Percentiles rank a stretch among this genome's conserved stretches.
Conservation (phyloP, 2,797 vertebrate species). For the Microctenopoma steveboyesi region DNA sequence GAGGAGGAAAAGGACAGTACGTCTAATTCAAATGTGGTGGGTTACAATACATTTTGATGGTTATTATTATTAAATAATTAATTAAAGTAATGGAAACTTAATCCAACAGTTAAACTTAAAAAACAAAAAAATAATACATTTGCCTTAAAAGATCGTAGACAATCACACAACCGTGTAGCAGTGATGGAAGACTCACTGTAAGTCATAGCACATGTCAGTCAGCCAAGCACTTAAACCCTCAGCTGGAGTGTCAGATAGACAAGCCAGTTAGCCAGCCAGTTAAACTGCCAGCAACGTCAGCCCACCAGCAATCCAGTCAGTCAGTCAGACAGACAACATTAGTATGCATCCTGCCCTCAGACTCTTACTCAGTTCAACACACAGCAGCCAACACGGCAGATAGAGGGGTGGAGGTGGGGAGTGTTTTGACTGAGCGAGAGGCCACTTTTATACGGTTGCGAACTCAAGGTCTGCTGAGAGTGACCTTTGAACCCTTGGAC, state of each 20-base stretch:
- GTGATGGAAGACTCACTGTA: slow-evolving; percentile 24
- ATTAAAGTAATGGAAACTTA: too few species aligned
- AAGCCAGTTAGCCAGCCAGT: slow-evolving; percentile 56
- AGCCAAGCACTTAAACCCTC: slow-evolving; percentile 58
- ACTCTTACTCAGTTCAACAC: slow-evolving; percentile 51
- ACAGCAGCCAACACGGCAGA: slow-evolving; percentile 37
- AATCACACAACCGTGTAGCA: too few species aligned
- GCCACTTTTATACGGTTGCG: slow-evolving; percentile 65
- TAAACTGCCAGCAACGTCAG: slow-evolving; percentile 58
- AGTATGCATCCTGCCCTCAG: slow-evolving; percentile 59
- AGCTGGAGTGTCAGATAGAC: slow-evolving; percentile 59
- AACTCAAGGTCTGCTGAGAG: slow-evolving; percentile 63
- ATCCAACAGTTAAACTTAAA: too few species aligned
- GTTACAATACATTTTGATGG: too few species aligned
- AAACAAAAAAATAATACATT: too few species aligned
- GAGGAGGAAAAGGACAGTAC: neutral
- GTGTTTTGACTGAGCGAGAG: slow-evolving; percentile 60
- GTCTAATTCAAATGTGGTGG: neutral
- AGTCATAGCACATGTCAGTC: slow-evolving; percentile 58
- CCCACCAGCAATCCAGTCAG: slow-evolving; percentile 58
- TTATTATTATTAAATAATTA: too few species aligned
- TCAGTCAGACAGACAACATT: slow-evolving; percentile 58
- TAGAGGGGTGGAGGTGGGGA: neutral
- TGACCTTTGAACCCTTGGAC: slow-evolving; percentile 70
- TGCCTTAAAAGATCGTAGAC: too few species aligned